phyloP scores from a whole-genome alignment of 2,888 invertebrate genomes.

The Aphidoletes aphidimyza region DNA sequence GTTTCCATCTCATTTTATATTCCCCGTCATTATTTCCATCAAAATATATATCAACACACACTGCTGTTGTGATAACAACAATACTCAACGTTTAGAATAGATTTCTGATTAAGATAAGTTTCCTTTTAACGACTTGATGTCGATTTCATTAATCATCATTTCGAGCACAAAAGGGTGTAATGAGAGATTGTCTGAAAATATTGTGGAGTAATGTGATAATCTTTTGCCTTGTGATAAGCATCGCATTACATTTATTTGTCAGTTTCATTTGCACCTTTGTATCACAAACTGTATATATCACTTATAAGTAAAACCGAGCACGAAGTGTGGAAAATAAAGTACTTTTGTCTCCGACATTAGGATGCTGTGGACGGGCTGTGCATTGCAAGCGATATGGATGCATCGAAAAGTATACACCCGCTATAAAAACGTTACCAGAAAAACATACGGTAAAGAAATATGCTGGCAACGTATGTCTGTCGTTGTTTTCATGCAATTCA shows the following conservation, averaged over 20 bases:
- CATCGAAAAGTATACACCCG: neutral
- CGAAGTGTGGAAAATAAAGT: conserved; percentile 11
- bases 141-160: conserved; percentile 47
- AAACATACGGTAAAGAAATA: neutral
- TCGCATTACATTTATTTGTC: conserved; percentile 43
- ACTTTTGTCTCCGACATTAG: neutral
- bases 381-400: neutral
- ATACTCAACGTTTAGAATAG: neutral
- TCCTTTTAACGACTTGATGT: neutral
- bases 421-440: neutral
- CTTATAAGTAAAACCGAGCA: conserved; percentile 10
- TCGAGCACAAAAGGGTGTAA: neutral
- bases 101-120: conserved; percentile 39
- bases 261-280: conserved; percentile 49
- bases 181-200: neutral
- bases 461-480: neutral
- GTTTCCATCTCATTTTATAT: no score
- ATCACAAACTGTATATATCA: neutral
- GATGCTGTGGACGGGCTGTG: neutral
- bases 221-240: neutral
- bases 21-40: no score
- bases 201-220: neutral
- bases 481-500: neutral
- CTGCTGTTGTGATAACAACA: neutral
- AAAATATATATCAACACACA: no score